Base-by-base conservation (phyloP, 2,113 vertebrate species). In the Podocnemis expansa region DNA sequence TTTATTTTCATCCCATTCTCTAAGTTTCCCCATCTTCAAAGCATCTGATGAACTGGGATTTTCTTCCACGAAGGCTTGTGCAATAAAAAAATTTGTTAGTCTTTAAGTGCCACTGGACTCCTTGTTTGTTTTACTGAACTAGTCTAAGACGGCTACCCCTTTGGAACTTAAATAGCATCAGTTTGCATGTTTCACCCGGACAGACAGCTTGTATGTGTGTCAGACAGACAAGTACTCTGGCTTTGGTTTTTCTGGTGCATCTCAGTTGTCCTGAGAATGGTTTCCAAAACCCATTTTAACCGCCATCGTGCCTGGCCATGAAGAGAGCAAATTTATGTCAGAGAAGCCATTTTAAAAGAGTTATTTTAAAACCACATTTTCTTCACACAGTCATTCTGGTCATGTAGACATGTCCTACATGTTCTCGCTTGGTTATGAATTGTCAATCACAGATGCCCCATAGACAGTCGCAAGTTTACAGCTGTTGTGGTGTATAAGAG, bases 401-500 rank as follows among this genome's bases (percentile, higher is more conserved):
- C 14, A 21, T 80, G 19, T 22, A 0, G 0, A 29, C 1, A 0
- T 0, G 14, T 25, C 43, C 89, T 78, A 41, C 29, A 24, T 0
- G 2, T 47, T 51, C 78, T 78, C 54, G 56, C 16, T 24, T 12
- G 3, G 43, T 90, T 90, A 96, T 82, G 82, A 93, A 94, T 88
- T n/a, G 80, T 79, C 54, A 78, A 89, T 60, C 94, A 79, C 5
- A 1, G 89, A 79, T 70, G 83, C 83, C 67, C 78, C 70, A 31
- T 5, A 17, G 60, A 82, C 2, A 11, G 94, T 85, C 87, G 85
- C 29, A 8, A 54, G 85, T 93, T 96, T 91, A 93, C 52, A 90
- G 91, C 89, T 94, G 90, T 90, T 82, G 63, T 27, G 34, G 89
- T 67, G 34, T 78, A 95, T 87, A 96, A 89, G 96, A 95, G 54